These are phyloP conservation scores for Cynopterus brachyotis DNA, from an alignment of 2,113 vertebrate genomes.

Conservation along the genomic window DNA sequence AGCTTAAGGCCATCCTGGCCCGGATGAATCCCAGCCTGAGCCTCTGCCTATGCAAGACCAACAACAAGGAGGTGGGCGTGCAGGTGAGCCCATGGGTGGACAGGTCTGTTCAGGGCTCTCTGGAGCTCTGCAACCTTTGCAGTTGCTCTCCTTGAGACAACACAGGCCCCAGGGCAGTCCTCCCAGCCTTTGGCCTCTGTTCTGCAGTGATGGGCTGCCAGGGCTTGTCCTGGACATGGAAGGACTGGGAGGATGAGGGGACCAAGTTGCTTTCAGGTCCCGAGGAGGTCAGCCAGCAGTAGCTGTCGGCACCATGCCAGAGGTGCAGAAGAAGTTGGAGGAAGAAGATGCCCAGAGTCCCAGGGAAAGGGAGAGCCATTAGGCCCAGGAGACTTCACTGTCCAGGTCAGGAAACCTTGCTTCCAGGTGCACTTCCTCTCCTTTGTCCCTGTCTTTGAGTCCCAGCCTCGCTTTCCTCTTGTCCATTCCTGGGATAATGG, in stretches of 20 bases:
- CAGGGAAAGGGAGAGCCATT: neutral
- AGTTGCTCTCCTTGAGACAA: neutral
- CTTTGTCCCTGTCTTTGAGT: no score
- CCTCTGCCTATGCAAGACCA: slow-evolving; percentile 68
- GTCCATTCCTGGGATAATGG: neutral
- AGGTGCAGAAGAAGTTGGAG: neutral
- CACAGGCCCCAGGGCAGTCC: neutral
- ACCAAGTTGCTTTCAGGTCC: rapidly evolving
- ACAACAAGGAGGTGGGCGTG: slow-evolving; percentile 90
- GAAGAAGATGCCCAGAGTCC: neutral
- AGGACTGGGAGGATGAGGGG: neutral
- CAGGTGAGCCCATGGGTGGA: slow-evolving; percentile 92
- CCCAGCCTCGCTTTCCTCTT: neutral
- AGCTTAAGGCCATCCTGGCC: slow-evolving; percentile 87
- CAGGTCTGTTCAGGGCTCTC: slow-evolving; percentile 89
- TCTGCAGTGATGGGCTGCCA: slow-evolving; percentile 80
- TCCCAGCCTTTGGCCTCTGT: slow-evolving; percentile 80
- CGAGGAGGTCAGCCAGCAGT: neutral
- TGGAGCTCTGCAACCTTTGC: slow-evolving; percentile 88
- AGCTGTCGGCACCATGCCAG: neutral
- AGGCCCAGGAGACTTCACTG: rapidly evolving
- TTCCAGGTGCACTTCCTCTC: slow-evolving; percentile 39
- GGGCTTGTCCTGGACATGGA: slow-evolving; percentile 44
- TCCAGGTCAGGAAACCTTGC: neutral
- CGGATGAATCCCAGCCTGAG: slow-evolving; percentile 84